Base-by-base conservation (phyloP, 2,113 vertebrate genomes). In the Azemiops feae region DNA sequence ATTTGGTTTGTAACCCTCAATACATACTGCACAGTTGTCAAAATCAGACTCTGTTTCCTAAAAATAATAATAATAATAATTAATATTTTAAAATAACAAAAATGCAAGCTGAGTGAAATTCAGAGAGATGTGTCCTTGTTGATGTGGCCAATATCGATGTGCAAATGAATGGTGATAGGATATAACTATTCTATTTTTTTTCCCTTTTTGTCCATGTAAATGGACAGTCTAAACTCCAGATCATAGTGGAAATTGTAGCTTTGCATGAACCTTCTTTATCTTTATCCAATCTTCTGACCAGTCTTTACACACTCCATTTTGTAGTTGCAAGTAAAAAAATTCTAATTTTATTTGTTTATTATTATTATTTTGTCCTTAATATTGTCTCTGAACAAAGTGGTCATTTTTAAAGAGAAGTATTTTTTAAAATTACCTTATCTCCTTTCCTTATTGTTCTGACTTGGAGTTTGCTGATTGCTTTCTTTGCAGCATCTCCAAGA, bases 11-110 rank as follows among this genome's bases (percentile, higher is more conserved):
- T 99, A 99, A 87, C 99, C 98, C 98, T 99, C 99, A 50, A 99
- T 99, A 95, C 99, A 99, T 94, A 99, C 99, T 2, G 99, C 99
- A 92, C 99, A 99, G 98, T 99, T 99, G 97, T 99, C 99, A 97
- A 99, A 99, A 95, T 99, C 99, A 0, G 98, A 97, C 95, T 99
- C 99, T 0, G 98, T 99, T 97, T 99, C 99, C 99, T 99, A 96
- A 47, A 85, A 60, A 97, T 43, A 96, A 92, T 74, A 34, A 74
- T 81, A 22, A 81, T 81, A 8, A 6, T 43, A 43, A 43, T 94
- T 87, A 0, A 93, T 43, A 93, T 58, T 89, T 0, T 91, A 27
- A 25, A 34, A 60, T 3, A 20, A 25, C 55, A 85, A 60, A 34
- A n/a, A 92, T 12, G 14, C 5, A 10, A 47, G 47, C 47, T 39